Evolutionary conservation across 23 tunicate genomes (phyloP), one percentile per base, ranked within the genome.

Genomic region (Halocynthia roretzi): DNA sequence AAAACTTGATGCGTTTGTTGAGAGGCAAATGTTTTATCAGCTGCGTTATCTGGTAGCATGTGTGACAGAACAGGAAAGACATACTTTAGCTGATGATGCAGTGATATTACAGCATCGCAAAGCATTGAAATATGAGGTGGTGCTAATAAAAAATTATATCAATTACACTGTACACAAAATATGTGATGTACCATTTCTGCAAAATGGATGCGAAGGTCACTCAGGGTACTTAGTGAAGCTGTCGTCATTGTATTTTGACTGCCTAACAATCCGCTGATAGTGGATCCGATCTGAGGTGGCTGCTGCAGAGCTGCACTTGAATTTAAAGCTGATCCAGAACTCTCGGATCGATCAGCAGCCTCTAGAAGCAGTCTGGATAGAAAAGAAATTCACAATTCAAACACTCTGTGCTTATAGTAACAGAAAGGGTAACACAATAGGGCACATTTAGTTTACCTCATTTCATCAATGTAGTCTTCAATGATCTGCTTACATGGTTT

Each of bases 121-220:
- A 17, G 12, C 21, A n/a, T 68, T 5, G 2, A 11, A 11, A 19
- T 20, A n/a, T 68, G 31, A n/a, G 19, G 5, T 23, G 20, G 20
- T 11, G 10, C 52, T 71, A 2, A 12, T 23, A 71, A 71, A 50
- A 19, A 5, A 44, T 71, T 2, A 71, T 19, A 10, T 18, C 2
- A 44, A 20, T 68, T 76, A 76, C 83, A 82, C 71, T 77, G n/a
- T 82, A 77, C 21, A 77, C 88, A 77, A 84, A 84, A 77, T 70
- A 71, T 23, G 67, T 70, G 44, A 31, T 31, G 44, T 31, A 74
- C n/a, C 64, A 74, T 52, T 15, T 74, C 62, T 12, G 78, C 62
- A 54, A 74, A 74, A 74, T 74, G 55, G 4, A 31, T 31, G 44
- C 44, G 44, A 31, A 31, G 44, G 44, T 31, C 44, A 31, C 44